Base-by-base conservation (phyloP, 2,888 invertebrate genomes). In the Ichneumoninae sp. region DNA sequence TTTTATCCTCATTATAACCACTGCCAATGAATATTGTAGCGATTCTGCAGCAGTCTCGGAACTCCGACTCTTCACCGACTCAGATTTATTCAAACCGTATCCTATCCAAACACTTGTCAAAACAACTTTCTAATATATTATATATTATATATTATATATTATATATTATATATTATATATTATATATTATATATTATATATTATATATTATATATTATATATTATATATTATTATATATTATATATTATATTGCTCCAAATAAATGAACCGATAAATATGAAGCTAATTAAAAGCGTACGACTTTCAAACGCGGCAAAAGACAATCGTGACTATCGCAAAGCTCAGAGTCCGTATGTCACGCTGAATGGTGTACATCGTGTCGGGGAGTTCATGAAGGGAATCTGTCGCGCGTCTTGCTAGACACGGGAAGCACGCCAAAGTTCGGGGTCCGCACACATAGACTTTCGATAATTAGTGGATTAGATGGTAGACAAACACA, bases 401-500 rank as follows among this genome's bases (percentile, higher is more conserved):
- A 84, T 80, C 84, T 79, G 30, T 62, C 68, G 77, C 75, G 75
- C 26, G 62, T 19, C 44, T 74, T 26, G 57, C 13, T 30, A n/a
- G 36, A 66, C 50, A n/a, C 52, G 22, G 65, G 68, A 50, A 47
- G 13, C 22, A 62, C 26, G 50, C 22, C 30, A 62, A 62, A 62
- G 62, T 62, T 33, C 30, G 30, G 62, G 62, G 5, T 33, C 33
- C 62, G 50, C 19, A 66, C 65, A 60, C n/a, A 57, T 33, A 26
- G 57, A 10, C 57, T 40, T 76, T 88, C 88, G 90, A 91, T 92
- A 92, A 92, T 92, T 92, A 92, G 91, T 90, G 90, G 90, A 90
- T 91, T 90, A 91, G 90, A 90, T 88, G 90, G 88, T 89, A 90
- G 91, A 89, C 90, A 91, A 91, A 92, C 92, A 91, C 88, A 68